phyloP scores from a whole-genome alignment of 2,113 vertebrate species.

The Oncorhynchus nerka region DNA sequence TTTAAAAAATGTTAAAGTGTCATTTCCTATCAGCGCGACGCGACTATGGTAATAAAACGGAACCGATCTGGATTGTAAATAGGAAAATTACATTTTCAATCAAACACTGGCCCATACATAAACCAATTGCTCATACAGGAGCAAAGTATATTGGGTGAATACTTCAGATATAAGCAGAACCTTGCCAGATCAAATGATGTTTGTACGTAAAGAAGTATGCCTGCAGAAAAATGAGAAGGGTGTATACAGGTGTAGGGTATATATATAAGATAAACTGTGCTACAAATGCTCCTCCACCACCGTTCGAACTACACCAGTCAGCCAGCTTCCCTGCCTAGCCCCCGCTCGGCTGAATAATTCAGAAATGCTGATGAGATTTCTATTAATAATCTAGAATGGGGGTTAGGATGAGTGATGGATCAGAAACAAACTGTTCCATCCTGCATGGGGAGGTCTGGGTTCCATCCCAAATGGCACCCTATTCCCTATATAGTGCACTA shows the following conservation, averaged over 20 bases:
- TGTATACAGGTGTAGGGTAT: too few species aligned
- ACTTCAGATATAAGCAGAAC: neutral
- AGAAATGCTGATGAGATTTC: slow-evolving; percentile 25
- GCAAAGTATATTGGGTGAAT: neutral
- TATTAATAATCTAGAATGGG: slow-evolving; percentile 24
- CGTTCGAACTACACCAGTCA: neutral
- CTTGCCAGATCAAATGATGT: neutral
- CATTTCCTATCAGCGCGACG: neutral
- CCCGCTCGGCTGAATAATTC: slow-evolving; percentile 20
- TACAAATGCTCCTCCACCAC: too few species aligned
- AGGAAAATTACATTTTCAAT: neutral
- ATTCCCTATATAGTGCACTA: neutral
- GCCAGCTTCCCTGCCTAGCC: neutral
- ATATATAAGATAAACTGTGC: too few species aligned
- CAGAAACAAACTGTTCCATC: neutral
- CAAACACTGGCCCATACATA: neutral
- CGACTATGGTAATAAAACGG: too few species aligned
- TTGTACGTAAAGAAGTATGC: neutral
- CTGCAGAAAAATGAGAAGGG: too few species aligned
- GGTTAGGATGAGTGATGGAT: slow-evolving; percentile 1
- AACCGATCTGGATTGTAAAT: neutral
- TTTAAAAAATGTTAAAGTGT: neutral
- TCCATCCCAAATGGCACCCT: neutral
- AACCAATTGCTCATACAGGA: neutral
- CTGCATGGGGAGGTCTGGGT: neutral